These are phyloP conservation scores for Dicranocentrus wangi DNA, from an alignment of 2,888 invertebrate species.

Conservation along the genomic window DNA sequence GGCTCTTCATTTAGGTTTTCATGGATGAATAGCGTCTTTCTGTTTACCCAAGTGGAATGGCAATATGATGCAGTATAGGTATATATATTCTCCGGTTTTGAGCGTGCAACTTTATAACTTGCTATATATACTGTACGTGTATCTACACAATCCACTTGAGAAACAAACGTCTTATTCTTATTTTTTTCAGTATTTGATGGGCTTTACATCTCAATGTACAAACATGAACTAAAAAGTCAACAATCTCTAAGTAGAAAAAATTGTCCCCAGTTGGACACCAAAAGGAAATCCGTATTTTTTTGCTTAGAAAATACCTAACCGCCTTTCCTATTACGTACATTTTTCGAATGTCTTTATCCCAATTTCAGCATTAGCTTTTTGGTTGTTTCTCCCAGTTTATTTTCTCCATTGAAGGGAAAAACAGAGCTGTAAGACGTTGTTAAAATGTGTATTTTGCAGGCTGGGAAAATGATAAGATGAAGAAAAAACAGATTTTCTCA, in stretches of 20 bases:
- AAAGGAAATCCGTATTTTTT: slow-evolving; percentile 1
- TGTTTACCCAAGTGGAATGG: slow-evolving; percentile 16
- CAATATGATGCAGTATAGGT: not conserved
- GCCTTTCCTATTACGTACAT: no score
- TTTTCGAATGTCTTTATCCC: no score
- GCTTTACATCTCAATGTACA: no score
- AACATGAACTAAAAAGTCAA: not conserved
- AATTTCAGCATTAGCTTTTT: no score
- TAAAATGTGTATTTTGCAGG: no score
- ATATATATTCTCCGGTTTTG: no score
- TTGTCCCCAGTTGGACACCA: slow-evolving; percentile 30
- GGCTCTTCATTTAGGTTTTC: slow-evolving; percentile 26
- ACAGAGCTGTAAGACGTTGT: no score
- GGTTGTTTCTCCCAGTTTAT: no score
- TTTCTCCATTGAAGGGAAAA: no score
- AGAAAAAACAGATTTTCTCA: slow-evolving; percentile 6
- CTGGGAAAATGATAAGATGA: not conserved
- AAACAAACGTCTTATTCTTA: not conserved
- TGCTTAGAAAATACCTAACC: not conserved
- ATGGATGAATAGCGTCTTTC: not conserved
- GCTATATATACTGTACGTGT: no score
- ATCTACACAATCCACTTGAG: no score
- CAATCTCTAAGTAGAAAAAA: slow-evolving; percentile 29
- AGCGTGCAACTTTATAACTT: no score
- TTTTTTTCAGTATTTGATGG: not conserved